Conservation (phyloP, 2,888 invertebrate species). For the Hirtodrosophila alboralis region DNA sequence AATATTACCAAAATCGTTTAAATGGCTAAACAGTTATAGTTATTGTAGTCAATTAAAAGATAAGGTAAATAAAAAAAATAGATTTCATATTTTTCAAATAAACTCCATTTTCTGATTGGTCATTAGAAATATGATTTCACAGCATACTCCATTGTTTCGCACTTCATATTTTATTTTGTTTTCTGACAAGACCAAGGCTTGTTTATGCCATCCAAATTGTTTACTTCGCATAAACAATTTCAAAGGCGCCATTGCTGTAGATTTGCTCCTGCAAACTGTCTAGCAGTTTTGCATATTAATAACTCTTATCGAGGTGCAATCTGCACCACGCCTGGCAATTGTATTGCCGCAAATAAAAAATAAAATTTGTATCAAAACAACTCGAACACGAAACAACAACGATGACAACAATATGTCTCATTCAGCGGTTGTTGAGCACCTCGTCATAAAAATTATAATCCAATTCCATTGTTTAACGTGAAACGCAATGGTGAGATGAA, state of each 20-base stretch:
- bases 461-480: slow-evolving; percentile 75
- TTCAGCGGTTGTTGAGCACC: slow-evolving; percentile 55
- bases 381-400: slow-evolving; percentile 68
- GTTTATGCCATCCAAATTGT: slow-evolving; percentile 56
- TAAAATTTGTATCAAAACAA: slow-evolving; percentile 52
- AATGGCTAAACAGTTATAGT: too few relatives aligned
- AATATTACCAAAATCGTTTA: too few relatives aligned
- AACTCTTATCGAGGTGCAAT: slow-evolving; percentile 60
- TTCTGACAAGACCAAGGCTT: slow-evolving; percentile 25
- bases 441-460: slow-evolving; percentile 68
- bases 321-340: slow-evolving; percentile 53
- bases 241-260: slow-evolving; percentile 57
- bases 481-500: slow-evolving; percentile 24
- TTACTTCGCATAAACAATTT: slow-evolving; percentile 71
- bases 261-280: slow-evolving; percentile 17
- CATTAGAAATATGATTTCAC: slow-evolving; percentile 11
- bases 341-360: slow-evolving; percentile 27
- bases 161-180: slow-evolving; percentile 24
- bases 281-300: slow-evolving; percentile 64
- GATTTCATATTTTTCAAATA: background rate
- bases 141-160: slow-evolving; percentile 1
- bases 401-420: slow-evolving; percentile 33
- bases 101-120: background rate
- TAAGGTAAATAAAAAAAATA: background rate
- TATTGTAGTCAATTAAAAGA: background rate